phyloP scores from a whole-genome alignment of 2,113 vertebrate genomes.

The Emydocephalus ijimae region DNA sequence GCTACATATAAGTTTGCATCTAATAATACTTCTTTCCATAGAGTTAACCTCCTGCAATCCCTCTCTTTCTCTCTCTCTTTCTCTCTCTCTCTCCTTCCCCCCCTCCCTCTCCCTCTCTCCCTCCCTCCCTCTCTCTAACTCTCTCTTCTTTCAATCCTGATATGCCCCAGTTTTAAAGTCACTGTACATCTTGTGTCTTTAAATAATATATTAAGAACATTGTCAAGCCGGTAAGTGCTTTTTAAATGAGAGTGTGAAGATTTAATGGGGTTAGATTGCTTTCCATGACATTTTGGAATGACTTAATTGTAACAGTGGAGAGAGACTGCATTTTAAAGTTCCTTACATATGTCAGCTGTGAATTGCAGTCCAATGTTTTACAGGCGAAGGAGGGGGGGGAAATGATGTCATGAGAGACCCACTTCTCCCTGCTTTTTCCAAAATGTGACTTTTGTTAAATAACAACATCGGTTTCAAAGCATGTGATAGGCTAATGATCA shows the following conservation, averaged over 20 bases:
- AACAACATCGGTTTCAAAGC: conserved; percentile 28
- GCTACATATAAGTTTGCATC: conserved; percentile 64
- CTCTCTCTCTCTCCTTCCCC: neutral
- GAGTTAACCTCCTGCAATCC: neutral
- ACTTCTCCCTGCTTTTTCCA: conserved; percentile 24
- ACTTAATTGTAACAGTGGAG: conserved; percentile 84
- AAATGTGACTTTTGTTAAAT: conserved; percentile 46
- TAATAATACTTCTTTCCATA: neutral
- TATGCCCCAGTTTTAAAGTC: conserved; percentile 68
- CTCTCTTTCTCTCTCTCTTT: neutral
- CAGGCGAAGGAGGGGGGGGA: conserved; percentile 59
- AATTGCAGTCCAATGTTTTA: conserved; percentile 68
- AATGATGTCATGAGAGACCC: conserved; percentile 57
- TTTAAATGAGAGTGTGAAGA: conserved; percentile 85
- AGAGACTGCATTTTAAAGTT: conserved; percentile 79
- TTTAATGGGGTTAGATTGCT: conserved; percentile 86
- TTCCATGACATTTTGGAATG: conserved; percentile 84
- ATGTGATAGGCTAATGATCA: neutral
- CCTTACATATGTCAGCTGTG: conserved; percentile 73
- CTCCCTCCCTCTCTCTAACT: conserved; percentile 5
- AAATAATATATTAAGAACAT: conserved; percentile 87
- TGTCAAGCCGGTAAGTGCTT: conserved; percentile 82
- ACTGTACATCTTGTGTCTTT: conserved; percentile 80
- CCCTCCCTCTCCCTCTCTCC: conserved; percentile 15
- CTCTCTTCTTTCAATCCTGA: conserved; percentile 58